phyloP scores from a whole-genome alignment of 2,888 invertebrate genomes.

The Elmis aenea region DNA sequence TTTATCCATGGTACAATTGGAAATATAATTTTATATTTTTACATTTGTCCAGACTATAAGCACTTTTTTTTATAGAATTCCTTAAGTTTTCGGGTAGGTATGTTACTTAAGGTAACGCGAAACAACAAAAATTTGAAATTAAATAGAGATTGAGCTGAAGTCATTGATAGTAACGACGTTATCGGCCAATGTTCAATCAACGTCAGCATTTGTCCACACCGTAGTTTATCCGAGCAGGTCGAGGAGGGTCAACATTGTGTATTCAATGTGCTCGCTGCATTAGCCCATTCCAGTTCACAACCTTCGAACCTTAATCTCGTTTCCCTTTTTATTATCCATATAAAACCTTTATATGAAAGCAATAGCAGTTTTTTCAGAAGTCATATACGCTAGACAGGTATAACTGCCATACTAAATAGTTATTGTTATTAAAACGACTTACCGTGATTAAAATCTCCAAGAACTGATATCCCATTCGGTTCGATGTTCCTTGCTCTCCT shows the following conservation, averaged over 20 bases:
- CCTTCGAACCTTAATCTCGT: constrained; percentile 44
- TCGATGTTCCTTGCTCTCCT: constrained; percentile 44
- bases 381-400: constrained; percentile 28
- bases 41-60: no score
- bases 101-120: no score
- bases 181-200: constrained; percentile 25
- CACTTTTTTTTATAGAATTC: no score
- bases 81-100: no score
- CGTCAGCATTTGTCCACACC: constrained; percentile 21
- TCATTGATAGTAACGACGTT: constrained; percentile 1
- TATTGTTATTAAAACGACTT: constrained; percentile 39
- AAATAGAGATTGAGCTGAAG: no score
- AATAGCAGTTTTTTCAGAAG: constrained; percentile 31
- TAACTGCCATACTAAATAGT: constrained; percentile 23
- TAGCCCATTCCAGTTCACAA: constrained; percentile 43
- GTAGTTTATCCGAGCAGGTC: constrained; percentile 17
- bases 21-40: no score
- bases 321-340: constrained; percentile 44
- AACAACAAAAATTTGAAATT: no score
- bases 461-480: constrained; percentile 44
- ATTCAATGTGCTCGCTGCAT: constrained; percentile 42
- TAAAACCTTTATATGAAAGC: constrained; percentile 43
- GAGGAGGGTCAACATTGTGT: constrained; percentile 41
- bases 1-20: no score
- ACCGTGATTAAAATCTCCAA: constrained; percentile 48